A percentile compares a stretch with the other conserved stretches of the same genome.
These are phyloP conservation scores for Gallirallus australis DNA, from an alignment of 2,797 vertebrate genomes.

Conservation along the genomic window DNA sequence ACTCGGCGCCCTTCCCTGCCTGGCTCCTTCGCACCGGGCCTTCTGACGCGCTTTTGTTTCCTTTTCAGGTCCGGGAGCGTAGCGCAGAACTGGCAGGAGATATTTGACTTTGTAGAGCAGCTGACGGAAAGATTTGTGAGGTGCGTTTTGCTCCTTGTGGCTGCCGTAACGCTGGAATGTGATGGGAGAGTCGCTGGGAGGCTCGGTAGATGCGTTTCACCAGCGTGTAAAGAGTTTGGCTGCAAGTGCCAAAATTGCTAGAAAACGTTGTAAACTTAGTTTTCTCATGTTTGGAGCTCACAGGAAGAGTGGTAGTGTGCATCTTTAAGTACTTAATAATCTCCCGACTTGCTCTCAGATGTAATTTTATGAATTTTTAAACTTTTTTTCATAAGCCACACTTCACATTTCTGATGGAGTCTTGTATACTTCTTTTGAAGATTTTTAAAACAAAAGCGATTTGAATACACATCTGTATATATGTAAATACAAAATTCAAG, in stretches of 20 bases:
- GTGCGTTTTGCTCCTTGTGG: conserved; percentile 69
- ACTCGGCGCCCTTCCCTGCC: no score
- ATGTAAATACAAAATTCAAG: conserved; percentile 24
- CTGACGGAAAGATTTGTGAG: conserved; percentile 95
- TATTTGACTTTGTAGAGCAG: conserved; percentile 91
- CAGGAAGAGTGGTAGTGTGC: neutral
- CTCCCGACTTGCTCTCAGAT: neutral
- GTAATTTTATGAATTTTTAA: neutral
- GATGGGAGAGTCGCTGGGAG: no score
- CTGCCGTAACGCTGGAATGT: neutral
- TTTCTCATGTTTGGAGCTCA: neutral
- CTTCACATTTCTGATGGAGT: neutral
- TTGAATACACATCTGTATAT: neutral
- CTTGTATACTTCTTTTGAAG: neutral
- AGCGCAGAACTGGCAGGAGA: conserved; percentile 87
- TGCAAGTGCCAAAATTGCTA: neutral
- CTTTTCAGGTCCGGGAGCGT: conserved; percentile 91
- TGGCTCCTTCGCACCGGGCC: neutral
- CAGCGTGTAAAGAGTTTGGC: neutral
- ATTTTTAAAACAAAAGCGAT: neutral
- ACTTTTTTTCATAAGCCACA: neutral
- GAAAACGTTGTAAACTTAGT: neutral
- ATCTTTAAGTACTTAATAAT: neutral
- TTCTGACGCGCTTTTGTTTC: neutral
- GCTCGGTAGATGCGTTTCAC: neutral